Evolutionary conservation across 2,113 vertebrate genomes (phyloP).

Genomic region (Manacus vitellinus): DNA sequence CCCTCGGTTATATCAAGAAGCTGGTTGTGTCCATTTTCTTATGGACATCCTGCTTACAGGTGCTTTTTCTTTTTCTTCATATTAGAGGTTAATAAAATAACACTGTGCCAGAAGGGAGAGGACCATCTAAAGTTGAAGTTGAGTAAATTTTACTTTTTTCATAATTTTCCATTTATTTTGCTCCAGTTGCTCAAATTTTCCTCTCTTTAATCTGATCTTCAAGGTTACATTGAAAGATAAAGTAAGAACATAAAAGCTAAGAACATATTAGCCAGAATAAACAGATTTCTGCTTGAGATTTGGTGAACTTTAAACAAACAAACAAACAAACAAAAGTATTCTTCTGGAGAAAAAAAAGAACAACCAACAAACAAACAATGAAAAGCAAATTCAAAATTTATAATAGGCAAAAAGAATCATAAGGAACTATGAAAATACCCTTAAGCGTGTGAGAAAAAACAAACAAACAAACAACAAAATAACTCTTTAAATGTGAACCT

Average conservation of each 20-base stretch:
- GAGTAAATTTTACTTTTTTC: not conserved
- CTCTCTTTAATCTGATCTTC: not conserved
- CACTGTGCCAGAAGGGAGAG: not conserved
- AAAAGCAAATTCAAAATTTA: not conserved
- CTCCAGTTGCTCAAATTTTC: not conserved
- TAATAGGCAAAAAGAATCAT: rapidly evolving
- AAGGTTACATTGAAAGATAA: not conserved
- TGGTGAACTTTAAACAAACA: not conserved
- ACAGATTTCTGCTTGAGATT: not conserved
- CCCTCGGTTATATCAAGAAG: not conserved
- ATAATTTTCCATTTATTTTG: not conserved
- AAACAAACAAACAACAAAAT: rapidly evolving
- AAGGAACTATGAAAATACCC: not conserved
- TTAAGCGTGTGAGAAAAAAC: too few species aligned
- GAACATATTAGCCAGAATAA: not conserved
- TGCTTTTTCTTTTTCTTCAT: not conserved
- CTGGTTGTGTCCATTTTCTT: not conserved
- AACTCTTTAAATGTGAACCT: rapidly evolving
- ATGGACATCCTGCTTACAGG: rapidly evolving
- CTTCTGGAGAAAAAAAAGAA: not conserved
- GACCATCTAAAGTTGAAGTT: not conserved
- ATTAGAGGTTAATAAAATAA: not conserved
- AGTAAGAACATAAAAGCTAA: not conserved
- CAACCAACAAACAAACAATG: too few species aligned
- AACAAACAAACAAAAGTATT: not conserved